phyloP scores from a whole-genome alignment of 2,113 vertebrate species.

The Tragulus kanchil region DNA sequence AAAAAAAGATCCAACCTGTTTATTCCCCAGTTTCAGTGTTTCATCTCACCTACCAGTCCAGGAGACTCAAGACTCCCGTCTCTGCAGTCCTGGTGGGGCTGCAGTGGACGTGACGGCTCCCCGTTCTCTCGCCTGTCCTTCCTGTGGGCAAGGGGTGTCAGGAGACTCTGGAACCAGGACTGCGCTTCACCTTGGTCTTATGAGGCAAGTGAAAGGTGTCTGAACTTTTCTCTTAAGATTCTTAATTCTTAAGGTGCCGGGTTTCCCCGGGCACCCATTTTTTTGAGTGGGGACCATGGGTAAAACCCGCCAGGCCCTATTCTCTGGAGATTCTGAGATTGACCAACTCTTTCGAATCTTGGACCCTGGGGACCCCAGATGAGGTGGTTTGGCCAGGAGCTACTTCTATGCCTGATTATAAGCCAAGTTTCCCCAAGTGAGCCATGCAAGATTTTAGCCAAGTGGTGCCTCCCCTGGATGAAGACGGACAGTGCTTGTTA shows the following conservation, averaged over 20 bases:
- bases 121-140: background rate
- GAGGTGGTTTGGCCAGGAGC: constrained; percentile 95
- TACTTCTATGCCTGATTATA: constrained; percentile 97
- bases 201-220: constrained; percentile 38
- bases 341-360: constrained; percentile 98
- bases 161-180: background rate
- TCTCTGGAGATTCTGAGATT: constrained; percentile 97
- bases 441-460: constrained; percentile 94
- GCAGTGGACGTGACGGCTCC: constrained; percentile 25
- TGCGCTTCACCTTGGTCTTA: background rate
- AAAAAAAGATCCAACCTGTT: constrained; percentile 42
- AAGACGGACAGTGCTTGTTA: constrained; percentile 94
- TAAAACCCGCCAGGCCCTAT: constrained; percentile 94
- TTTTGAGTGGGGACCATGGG: too few relatives aligned
- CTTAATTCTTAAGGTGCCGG: constrained; percentile 56
- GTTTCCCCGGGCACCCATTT: too few relatives aligned
- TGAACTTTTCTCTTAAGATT: constrained; percentile 61
- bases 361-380: constrained; percentile 96
- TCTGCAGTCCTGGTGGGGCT: background rate
- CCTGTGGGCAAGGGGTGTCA: background rate
- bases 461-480: constrained; percentile 94
- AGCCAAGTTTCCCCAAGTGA: constrained; percentile 97
- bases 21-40: constrained; percentile 60
- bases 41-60: constrained; percentile 42
- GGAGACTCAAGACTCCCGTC: constrained; percentile 19